These are phyloP conservation scores for Drosophila ercepeae DNA, from an alignment of 1,140 invertebrate species.

Conservation along the genomic window DNA sequence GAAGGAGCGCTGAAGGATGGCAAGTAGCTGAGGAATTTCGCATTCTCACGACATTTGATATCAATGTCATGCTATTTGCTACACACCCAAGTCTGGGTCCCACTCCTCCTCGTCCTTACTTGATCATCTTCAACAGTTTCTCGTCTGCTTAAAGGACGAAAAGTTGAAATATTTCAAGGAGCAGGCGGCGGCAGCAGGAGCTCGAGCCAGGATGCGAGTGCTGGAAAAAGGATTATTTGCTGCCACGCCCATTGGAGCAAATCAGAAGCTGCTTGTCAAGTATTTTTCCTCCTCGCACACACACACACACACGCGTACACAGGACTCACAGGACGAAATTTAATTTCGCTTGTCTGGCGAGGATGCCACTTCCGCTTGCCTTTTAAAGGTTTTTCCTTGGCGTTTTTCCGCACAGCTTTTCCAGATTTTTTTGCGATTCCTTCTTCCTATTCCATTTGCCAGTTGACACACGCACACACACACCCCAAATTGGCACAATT, in stretches of 20 bases:
- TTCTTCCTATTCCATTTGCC: conserved; percentile 10
- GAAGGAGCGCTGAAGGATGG: not conserved
- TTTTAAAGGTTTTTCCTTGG: conserved; percentile 53
- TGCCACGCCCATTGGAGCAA: conserved; percentile 67
- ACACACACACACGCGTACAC: conserved; percentile 11
- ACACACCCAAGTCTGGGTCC: conserved; percentile 39
- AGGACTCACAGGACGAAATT: conserved; percentile 65
- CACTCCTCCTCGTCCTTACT: not conserved
- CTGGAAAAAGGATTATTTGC: conserved; percentile 66
- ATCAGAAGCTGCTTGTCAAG: conserved; percentile 58
- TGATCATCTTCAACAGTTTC: conserved; percentile 33
- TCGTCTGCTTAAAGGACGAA: conserved; percentile 40
- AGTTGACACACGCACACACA: conserved; percentile 47
- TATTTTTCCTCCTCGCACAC: conserved; percentile 15
- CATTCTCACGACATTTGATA: conserved; percentile 77
- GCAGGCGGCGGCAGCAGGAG: not conserved
- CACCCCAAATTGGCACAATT: conserved; percentile 74
- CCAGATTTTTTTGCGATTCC: not conserved
- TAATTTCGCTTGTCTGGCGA: conserved; percentile 75
- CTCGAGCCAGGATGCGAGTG: conserved; percentile 10
- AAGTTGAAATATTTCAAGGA: conserved; percentile 22
- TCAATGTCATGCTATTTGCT: conserved; percentile 76
- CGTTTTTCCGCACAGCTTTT: not conserved
- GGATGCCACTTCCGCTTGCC: conserved; percentile 58
- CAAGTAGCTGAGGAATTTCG: conserved; percentile 45